phyloP scores from a whole-genome alignment of 1,140 invertebrate species.

The Caenorhabditis tropicalis region DNA sequence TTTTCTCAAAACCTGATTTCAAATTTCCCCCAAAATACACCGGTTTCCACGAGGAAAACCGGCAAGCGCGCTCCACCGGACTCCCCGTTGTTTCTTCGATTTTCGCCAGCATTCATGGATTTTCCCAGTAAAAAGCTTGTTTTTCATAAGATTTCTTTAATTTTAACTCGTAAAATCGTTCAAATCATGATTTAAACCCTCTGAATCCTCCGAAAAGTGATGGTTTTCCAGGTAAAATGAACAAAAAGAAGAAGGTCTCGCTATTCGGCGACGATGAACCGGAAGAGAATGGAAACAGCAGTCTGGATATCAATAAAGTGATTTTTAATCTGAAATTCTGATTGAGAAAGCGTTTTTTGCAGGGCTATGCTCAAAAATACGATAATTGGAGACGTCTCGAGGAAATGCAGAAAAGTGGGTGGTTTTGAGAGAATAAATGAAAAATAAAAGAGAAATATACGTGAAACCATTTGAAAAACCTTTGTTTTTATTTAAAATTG shows the following conservation, averaged over 20 bases:
- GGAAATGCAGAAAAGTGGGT: conserved; percentile 83
- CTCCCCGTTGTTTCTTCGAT: not conserved
- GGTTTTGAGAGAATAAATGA: not conserved
- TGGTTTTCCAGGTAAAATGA: conserved; percentile 11
- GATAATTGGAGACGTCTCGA: conserved; percentile 83
- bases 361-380: conserved; percentile 79
- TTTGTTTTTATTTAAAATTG: conserved; percentile 32
- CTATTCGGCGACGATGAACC: conserved; percentile 67
- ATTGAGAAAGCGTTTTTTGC: conserved; percentile 78
- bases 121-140: no score
- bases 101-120: not conserved
- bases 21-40: no score
- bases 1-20: no score
- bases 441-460: not conserved
- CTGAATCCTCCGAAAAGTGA: not conserved
- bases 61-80: not conserved
- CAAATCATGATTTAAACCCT: not conserved
- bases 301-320: conserved; percentile 4
- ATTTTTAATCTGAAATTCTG: conserved; percentile 74
- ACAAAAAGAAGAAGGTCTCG: conserved; percentile 52
- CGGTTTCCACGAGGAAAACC: not conserved
- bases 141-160: not conserved
- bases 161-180: not conserved
- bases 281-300: conserved; percentile 72
- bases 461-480: no score